Conservation (phyloP, 1,140 invertebrate species). For the Pseudomyrmex gracilis region DNA sequence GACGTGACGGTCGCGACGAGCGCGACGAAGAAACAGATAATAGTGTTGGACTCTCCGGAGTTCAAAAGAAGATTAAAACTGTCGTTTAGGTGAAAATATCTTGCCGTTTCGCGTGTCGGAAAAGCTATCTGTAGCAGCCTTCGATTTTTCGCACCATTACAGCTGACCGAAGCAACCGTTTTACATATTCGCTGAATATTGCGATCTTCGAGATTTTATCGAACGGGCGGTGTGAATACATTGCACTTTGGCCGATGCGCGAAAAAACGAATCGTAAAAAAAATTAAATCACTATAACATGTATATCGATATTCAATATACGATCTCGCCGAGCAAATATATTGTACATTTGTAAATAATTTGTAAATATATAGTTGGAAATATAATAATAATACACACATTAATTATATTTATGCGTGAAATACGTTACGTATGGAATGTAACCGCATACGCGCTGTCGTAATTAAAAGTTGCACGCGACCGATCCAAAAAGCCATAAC, state of each 20-base stretch:
- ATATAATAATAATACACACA: too few relatives aligned
- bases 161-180: slow-evolving; percentile 35
- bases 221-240: background rate
- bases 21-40: background rate
- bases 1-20: background rate
- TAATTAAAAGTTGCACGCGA: too few relatives aligned
- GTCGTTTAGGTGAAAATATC: slow-evolving; percentile 1
- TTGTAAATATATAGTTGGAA: too few relatives aligned
- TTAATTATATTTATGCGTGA: too few relatives aligned
- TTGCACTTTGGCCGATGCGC: background rate
- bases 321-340: too few relatives aligned
- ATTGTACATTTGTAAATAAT: too few relatives aligned
- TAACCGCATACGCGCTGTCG: too few relatives aligned
- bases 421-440: too few relatives aligned
- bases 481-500: too few relatives aligned
- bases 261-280: background rate
- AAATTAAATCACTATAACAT: background rate
- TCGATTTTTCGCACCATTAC: slow-evolving; percentile 44
- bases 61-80: slow-evolving; percentile 13
- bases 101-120: background rate
- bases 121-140: background rate
- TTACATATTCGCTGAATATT: slow-evolving; percentile 46
- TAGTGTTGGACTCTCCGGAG: too few relatives aligned
- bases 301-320: too few relatives aligned
- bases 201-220: slow-evolving; percentile 25